Base-by-base conservation (phyloP, 2,797 vertebrate genomes). In the Bradypodion ventrale region DNA sequence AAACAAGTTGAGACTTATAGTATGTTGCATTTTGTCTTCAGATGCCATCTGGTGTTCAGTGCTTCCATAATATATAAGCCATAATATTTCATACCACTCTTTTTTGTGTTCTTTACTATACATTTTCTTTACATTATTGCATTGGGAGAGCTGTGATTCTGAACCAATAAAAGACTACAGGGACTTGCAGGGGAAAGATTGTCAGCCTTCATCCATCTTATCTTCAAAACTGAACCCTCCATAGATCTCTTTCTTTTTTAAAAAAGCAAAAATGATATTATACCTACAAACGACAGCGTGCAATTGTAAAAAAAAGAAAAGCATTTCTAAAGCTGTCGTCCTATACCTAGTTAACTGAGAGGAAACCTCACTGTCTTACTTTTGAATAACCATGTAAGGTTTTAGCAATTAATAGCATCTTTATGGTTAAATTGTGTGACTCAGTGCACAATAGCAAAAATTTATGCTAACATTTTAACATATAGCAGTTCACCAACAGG, bases 31-130 rank as follows among this genome's bases (percentile, higher is more conserved):
- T 59, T 69, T 83, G 74, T 80, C 52, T 72, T 40, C 62, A 66
- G 66, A 62, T 89, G 86, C 83, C 87, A 87, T 88, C 88, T 85
- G 82, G 79, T 83, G 80, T 85, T 60, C 40, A 87, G 80, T 44
- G 8, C 40, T 80, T 85, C 44, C 40, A 83, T 27, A 13, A 44
- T 59, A 2, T 35, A 68, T 75, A 25, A 37, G 16, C 44, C 73
- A 8, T 46, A 63, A 63, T 7, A 75, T 66, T 65, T 46, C 52
- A 19, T 19, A 32, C 29, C 60, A 80, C 2, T 2, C 0, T 0
- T 0, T 1, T 79, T 83, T 72, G 21, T 40, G 12, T 80, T 42
- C 73, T 70, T 60, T 15, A 62, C 16, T 69, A 60, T 60, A 62
- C n/a, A 72, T 60, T 56, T 15, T 1, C 0, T 68, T 12, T 35